Percentiles rank a stretch among this genome's conserved stretches.
Conservation (phyloP, 2,113 vertebrate species). For the Protomyctophum bolini region DNA sequence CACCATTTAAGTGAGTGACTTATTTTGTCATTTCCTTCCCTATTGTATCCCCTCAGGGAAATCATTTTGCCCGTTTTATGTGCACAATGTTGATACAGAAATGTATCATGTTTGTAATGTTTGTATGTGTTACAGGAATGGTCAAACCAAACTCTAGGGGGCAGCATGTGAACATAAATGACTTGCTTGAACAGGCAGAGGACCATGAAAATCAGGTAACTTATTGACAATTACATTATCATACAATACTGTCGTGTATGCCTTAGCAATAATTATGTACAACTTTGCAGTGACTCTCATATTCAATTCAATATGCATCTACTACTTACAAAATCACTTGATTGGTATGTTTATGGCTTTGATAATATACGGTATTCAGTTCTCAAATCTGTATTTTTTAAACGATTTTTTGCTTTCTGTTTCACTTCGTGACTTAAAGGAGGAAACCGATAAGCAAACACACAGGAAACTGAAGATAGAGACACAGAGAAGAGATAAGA, state of each 20-base stretch:
- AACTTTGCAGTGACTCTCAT: too few relatives aligned
- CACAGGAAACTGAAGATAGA: slow-evolving; percentile 55
- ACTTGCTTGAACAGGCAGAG: slow-evolving; percentile 33
- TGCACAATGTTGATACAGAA: too few relatives aligned
- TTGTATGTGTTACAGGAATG: slow-evolving; percentile 34
- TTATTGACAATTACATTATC: background rate
- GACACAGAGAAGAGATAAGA: slow-evolving; percentile 39
- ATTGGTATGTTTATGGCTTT: too few relatives aligned
- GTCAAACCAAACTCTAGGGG: slow-evolving; percentile 33
- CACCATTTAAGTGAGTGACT: slow-evolving; percentile 55
- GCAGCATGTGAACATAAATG: slow-evolving; percentile 44
- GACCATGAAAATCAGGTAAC: slow-evolving; percentile 38
- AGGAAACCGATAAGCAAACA: slow-evolving; percentile 25
- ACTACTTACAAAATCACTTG: too few relatives aligned
- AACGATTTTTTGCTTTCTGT: background rate
- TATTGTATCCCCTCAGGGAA: background rate
- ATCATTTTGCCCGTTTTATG: too few relatives aligned
- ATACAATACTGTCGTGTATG: background rate
- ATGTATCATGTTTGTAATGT: slow-evolving; percentile 9
- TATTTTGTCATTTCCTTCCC: background rate
- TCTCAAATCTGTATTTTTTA: background rate
- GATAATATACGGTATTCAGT: too few relatives aligned
- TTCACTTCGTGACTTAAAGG: slow-evolving; percentile 28
- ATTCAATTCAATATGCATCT: too few relatives aligned
- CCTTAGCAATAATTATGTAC: too few relatives aligned